Evolutionary conservation across 2,797 vertebrate genomes (phyloP), one percentile per base, ranked within the genome.

Genomic region (Holocentrus rufus): DNA sequence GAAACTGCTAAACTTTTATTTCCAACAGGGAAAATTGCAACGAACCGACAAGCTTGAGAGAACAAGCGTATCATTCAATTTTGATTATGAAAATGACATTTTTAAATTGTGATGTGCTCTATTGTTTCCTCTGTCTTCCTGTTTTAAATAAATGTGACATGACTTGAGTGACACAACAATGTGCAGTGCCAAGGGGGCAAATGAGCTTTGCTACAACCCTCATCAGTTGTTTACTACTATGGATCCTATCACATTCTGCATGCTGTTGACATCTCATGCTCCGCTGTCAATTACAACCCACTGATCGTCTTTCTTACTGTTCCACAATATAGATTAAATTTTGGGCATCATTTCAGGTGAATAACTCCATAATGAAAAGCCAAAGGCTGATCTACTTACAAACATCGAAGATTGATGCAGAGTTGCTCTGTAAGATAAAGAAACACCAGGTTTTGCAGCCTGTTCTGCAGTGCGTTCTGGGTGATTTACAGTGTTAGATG

Each of bases 301-400:
- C 34, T 73, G 50, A 65, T 77, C 20, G 55, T 42, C 44, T 39
- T 36, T 61, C 60, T 62, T 42, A 42, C 30, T 9, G 27, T 66
- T 58, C 67, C 60, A 47, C 69, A 60, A 39, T 76, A 59, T 44
- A 66, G 79, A 68, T 68, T 52, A 52, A 61, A 80, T 74, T 77
- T 20, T 36, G 62, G 53, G 66, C 52, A 71, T 81, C 65, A 69
- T 72, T 74, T 75, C 67, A 79, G 22, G 54, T 62, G 63, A 72
- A 59, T 5, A 31, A 23, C 34, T 71, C 22, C 44, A 67, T 60
- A 30, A 47, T 58, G 22, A 23, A 72, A 71, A 65, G 36, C 67
- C 63, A 59, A 70, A 57, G 31, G 60, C 66, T 56, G 76, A 74
- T 85, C 79, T 79, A 44, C 57, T 74, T 69, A 34, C 31, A 72